phyloP scores from a whole-genome alignment of 2,888 invertebrate species.

The Drosophila tripunctata region DNA sequence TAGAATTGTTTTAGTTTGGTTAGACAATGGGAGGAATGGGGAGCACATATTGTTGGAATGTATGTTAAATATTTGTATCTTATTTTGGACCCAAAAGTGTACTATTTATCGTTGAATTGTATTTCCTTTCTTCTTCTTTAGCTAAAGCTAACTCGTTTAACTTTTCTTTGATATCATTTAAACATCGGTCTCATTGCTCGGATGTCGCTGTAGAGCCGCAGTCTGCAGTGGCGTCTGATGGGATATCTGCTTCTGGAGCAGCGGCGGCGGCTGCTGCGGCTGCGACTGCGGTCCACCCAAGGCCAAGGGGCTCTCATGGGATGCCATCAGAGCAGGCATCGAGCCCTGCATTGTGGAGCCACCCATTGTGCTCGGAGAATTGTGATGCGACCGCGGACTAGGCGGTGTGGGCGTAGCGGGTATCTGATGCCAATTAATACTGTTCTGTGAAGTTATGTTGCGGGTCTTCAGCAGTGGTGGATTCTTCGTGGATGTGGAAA shows the following conservation, averaged over 20 bases:
- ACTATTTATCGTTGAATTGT: constrained; percentile 23
- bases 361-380: constrained; percentile 39
- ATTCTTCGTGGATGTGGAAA: constrained; percentile 90
- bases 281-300: constrained; percentile 29
- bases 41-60: constrained; percentile 48
- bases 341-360: constrained; percentile 39
- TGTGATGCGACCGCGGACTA: constrained; percentile 71
- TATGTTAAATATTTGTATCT: constrained; percentile 35
- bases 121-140: background rate
- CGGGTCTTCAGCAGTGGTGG: constrained; percentile 93
- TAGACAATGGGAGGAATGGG: constrained; percentile 52
- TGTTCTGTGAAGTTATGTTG: constrained; percentile 87
- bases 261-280: constrained; percentile 54
- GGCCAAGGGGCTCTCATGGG: constrained; percentile 19
- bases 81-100: constrained; percentile 66
- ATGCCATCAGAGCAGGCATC: constrained; percentile 42
- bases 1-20: constrained; percentile 31
- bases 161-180: constrained; percentile 38
- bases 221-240: constrained; percentile 60
- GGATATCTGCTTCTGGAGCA: constrained; percentile 57
- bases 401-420: constrained; percentile 81
- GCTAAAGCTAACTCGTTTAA: constrained; percentile 11
- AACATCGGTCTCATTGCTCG: constrained; percentile 83
- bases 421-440: constrained; percentile 83
- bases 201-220: constrained; percentile 56